Conservation (phyloP, 2,113 vertebrate genomes). For the Cichladusa arquata region DNA sequence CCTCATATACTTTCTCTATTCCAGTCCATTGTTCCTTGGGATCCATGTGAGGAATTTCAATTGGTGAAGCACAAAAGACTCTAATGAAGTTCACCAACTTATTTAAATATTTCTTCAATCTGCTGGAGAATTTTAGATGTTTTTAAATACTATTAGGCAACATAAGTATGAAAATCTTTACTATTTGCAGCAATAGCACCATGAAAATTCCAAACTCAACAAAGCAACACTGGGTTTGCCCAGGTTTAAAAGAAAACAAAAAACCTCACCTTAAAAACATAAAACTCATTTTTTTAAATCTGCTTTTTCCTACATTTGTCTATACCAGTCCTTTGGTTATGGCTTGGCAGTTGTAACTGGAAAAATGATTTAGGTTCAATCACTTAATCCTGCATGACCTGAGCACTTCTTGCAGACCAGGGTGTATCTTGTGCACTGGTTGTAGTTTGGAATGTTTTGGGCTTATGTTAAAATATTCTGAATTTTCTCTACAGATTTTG, state of each 20-base stretch:
- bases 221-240: background rate
- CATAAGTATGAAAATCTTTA: background rate
- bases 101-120: background rate
- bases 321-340: background rate
- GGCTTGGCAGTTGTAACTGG: background rate
- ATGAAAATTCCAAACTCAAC: background rate
- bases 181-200: background rate
- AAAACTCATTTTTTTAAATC: background rate
- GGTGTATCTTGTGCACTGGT: background rate
- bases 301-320: background rate
- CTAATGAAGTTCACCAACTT: background rate
- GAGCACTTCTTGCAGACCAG: background rate
- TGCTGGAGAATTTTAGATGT: background rate
- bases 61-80: background rate
- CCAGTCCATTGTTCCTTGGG: background rate
- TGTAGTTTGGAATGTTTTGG: background rate
- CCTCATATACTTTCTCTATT: background rate
- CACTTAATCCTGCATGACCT: background rate
- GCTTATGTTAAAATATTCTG: background rate
- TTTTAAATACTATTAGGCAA: background rate
- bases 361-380: background rate
- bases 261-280: background rate
- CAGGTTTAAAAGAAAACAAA: background rate
- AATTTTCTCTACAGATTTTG: slow-evolving; percentile 83
- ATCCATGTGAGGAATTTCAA: background rate